Evolutionary conservation across 2,888 invertebrate genomes (phyloP), one percentile per base, ranked within the genome.

Genomic region (Andrena bicolor): DNA sequence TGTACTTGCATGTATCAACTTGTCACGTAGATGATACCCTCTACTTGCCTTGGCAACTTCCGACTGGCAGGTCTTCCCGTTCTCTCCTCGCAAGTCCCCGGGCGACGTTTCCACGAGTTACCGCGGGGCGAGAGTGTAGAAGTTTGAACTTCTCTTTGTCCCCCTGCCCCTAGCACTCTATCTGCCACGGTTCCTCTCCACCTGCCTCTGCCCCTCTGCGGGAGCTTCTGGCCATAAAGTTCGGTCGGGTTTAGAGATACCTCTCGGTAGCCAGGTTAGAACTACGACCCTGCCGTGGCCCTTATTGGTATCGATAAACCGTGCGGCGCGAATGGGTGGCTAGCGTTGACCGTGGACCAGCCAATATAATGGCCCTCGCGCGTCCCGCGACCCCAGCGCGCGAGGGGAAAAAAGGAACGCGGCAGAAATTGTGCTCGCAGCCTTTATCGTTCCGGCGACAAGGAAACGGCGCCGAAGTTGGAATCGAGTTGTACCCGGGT

Each of bases 281-380:
- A 78, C 82, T 80, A 83, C 83, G 80, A 79, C 69, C 69, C 82
- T 68, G 75, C 80, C 80, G 53, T 65, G 58, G 77, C 72, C 85
- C 89, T 90, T 91, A 91, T 92, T 92, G 90, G 86, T 89, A 89
- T 92, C 91, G 91, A 91, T 91, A 91, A 91, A 89, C 84, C 85
- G 87, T 87, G 80, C 35, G n/a, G 16, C 61, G 60, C 51, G 58
- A n/a, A 20, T n/a, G 60, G 7, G 51, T 66, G 81, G 26, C n/a
- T 32, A 75, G 63, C 61, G 48, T 32, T 60, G 56, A 4, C 41
- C 51, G 28, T 56, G 77, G 76, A 56, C 73, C 65, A 82, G 85
- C 76, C 80, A 80, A 84, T 86, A 88, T 87, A 89, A 89, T 83
- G 71, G 83, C 73, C 61, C 79, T 79, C 81, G 78, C 65, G 76